A percentile compares a stretch with the other conserved stretches of the same genome.
phyloP scores from a whole-genome alignment of 2,888 invertebrate genomes.

The Chrysodeixis includens region DNA sequence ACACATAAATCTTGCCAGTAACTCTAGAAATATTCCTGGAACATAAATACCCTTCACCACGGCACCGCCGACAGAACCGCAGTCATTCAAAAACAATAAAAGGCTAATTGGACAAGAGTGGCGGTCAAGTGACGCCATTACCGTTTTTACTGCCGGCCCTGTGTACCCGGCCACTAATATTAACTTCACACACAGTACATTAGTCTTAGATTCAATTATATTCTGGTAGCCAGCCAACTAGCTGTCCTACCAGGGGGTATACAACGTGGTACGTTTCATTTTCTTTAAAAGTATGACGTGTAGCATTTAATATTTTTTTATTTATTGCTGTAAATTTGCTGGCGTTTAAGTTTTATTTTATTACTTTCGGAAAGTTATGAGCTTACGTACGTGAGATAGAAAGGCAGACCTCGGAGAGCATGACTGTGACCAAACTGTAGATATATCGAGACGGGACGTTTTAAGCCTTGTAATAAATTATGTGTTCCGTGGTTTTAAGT shows the following conservation, averaged over 20 bases:
- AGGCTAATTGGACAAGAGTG: constrained; percentile 22
- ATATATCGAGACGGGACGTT: background rate
- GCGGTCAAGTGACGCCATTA: constrained; percentile 30
- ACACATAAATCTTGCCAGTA: background rate
- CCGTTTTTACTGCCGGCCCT: constrained; percentile 15
- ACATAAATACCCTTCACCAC: background rate
- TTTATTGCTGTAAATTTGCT: constrained; percentile 21
- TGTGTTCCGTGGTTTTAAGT: background rate
- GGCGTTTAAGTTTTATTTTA: background rate
- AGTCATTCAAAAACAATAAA: constrained; percentile 36
- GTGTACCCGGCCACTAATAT: background rate
- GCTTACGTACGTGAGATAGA: background rate
- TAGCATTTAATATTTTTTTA: constrained; percentile 27
- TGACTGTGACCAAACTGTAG: background rate
- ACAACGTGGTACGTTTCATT: constrained; percentile 25
- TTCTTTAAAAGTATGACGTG: constrained; percentile 13
- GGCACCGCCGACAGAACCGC: background rate
- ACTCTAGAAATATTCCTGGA: background rate
- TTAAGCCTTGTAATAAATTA: background rate
- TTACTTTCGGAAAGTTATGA: background rate
- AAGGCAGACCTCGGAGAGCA: background rate
- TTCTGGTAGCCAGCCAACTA: constrained; percentile 52
- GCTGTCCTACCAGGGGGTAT: constrained; percentile 26
- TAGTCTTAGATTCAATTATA: constrained; percentile 43
- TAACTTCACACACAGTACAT: constrained; percentile 27